These are phyloP conservation scores for Peromyscus attwateri DNA, from an alignment of 2,797 vertebrate species.

Conservation along the genomic window DNA sequence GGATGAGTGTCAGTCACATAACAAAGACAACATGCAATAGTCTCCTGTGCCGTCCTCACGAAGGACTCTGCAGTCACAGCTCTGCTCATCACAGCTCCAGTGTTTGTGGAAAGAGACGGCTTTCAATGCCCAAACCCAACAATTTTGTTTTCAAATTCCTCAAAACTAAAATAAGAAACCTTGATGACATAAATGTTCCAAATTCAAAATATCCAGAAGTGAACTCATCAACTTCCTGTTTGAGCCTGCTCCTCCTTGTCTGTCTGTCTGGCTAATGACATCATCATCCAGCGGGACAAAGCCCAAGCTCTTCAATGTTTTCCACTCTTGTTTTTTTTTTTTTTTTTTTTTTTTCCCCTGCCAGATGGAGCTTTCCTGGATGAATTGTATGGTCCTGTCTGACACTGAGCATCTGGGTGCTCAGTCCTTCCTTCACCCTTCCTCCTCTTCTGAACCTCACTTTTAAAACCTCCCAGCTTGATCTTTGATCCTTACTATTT, in stretches of 20 bases:
- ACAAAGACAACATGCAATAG: neutral
- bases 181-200: constrained; percentile 80
- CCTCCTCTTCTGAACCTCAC: neutral
- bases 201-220: constrained; percentile 79
- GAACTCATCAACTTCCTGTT: constrained; percentile 79
- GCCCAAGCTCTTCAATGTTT: neutral
- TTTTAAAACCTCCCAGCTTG: neutral
- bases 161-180: constrained; percentile 82
- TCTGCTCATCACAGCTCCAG: neutral
- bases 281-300: constrained; percentile 65
- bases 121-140: constrained; percentile 70
- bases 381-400: neutral
- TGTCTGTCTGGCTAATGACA: constrained; percentile 56
- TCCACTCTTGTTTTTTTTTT: neutral
- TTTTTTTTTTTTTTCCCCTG: neutral
- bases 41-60: neutral
- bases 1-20: neutral
- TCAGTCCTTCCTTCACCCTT: neutral
- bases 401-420: neutral
- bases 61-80: neutral
- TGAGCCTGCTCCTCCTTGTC: neutral
- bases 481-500: neutral
- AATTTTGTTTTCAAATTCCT: constrained; percentile 82
- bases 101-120: constrained; percentile 60
- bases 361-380: neutral